Conservation (phyloP, 2,888 invertebrate genomes). For the Siphlonurus alternatus region DNA sequence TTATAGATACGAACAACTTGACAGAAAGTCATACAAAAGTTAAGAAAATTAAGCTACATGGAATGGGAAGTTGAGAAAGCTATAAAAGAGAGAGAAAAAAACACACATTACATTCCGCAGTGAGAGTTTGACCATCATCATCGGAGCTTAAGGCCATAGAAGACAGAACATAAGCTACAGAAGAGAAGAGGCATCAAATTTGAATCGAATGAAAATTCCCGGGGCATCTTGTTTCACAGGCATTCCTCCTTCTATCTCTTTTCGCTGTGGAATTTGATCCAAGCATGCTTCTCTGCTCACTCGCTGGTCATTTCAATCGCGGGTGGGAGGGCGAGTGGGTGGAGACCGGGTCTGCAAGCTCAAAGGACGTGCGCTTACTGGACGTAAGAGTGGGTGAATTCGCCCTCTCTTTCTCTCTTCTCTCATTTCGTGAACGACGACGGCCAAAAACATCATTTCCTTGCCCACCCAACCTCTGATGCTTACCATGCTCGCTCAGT, state of each 20-base stretch:
- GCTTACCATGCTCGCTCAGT: background rate
- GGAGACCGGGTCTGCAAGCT: background rate
- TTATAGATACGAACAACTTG: too few relatives aligned
- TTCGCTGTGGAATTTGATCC: background rate
- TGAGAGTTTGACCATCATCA: background rate
- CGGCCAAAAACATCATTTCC: background rate
- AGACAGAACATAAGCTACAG: background rate
- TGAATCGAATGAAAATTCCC: conserved; percentile 9
- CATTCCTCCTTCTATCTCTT: background rate
- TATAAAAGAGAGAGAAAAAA: background rate
- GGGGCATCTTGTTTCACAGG: background rate
- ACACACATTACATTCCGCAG: background rate
- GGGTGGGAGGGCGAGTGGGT: background rate
- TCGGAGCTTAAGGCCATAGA: background rate
- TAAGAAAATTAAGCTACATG: too few relatives aligned
- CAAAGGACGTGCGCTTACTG: background rate
- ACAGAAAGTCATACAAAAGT: too few relatives aligned
- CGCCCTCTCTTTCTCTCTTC: background rate
- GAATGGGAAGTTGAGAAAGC: background rate
- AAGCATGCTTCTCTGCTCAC: background rate
- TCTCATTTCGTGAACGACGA: background rate
- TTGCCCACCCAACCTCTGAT: too few relatives aligned
- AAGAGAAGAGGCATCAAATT: conserved; percentile 6
- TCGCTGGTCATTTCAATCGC: background rate
- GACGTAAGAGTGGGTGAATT: background rate